These are phyloP conservation scores for Bradypodion ventrale DNA, from an alignment of 2,797 vertebrate genomes.

Conservation along the genomic window DNA sequence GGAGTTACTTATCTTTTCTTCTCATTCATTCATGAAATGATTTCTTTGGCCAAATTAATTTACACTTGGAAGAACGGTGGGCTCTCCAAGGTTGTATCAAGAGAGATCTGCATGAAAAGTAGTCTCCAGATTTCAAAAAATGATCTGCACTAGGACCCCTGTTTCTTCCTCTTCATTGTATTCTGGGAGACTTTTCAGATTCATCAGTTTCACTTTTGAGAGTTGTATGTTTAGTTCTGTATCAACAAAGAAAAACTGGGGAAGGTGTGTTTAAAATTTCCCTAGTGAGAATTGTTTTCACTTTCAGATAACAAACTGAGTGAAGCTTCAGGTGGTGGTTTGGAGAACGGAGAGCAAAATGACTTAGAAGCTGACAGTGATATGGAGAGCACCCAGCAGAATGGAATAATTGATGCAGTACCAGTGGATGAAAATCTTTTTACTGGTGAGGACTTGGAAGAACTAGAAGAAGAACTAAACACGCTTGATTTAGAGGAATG, in stretches of 20 bases:
- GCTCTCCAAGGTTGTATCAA: no score
- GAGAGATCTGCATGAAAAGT: no score
- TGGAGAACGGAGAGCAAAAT: constrained; percentile 83
- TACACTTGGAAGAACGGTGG: no score
- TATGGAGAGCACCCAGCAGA: constrained; percentile 75
- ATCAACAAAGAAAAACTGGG: not conserved
- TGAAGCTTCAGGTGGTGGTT: constrained; percentile 90
- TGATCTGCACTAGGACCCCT: no score
- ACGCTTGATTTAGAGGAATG: constrained; percentile 92
- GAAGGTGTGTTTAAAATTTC: constrained; percentile 7
- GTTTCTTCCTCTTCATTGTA: not conserved
- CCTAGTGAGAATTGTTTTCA: constrained; percentile 46
- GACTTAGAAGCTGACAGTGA: constrained; percentile 78
- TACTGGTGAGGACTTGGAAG: constrained; percentile 96
- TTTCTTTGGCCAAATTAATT: not conserved
- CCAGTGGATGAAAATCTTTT: constrained; percentile 99
- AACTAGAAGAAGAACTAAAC: constrained; percentile 96
- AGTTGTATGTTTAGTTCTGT: not conserved
- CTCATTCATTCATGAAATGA: no score
- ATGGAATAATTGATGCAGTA: constrained; percentile 83
- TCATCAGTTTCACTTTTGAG: not conserved
- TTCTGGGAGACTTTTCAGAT: not conserved
- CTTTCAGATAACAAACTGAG: constrained; percentile 88
- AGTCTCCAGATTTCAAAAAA: no score
- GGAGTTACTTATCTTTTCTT: not conserved